Percentiles rank a stretch among this genome's conserved stretches.
phyloP scores from a whole-genome alignment of 2,797 vertebrate genomes.

The Pagetopsis macropterus region DNA sequence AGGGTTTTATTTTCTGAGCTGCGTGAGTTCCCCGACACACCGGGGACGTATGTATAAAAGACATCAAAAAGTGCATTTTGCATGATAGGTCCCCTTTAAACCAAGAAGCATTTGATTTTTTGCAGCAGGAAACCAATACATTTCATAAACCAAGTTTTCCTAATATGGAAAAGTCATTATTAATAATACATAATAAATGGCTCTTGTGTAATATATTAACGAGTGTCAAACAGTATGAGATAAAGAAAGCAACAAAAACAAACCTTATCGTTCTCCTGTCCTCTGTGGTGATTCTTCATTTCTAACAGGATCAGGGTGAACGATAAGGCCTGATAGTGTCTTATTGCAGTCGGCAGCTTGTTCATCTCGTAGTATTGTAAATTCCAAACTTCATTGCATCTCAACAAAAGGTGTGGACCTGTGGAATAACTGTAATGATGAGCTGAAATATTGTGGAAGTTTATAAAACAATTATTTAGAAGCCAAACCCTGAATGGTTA shows the following conservation, averaged over 20 bases:
- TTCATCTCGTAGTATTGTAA: background rate
- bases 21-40: no score
- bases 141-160: background rate
- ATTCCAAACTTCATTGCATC: no score
- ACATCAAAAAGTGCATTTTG: no score
- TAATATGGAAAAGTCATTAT: background rate
- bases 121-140: background rate
- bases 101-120: background rate
- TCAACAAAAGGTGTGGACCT: no score
- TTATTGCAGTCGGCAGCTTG: slow-evolving; percentile 12
- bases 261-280: background rate
- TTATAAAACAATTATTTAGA: no score
- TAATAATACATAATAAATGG: slow-evolving; percentile 5
- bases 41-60: no score
- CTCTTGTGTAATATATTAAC: background rate
- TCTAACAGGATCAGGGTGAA: background rate
- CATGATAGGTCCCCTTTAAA: no score
- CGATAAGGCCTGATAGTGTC: slow-evolving; percentile 2
- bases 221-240: background rate
- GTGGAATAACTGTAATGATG: no score
- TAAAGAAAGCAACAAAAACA: background rate
- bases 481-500: no score
- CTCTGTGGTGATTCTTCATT: background rate
- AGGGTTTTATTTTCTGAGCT: no score
- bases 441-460: no score